Evolutionary conservation across 2,888 invertebrate genomes (phyloP), one percentile per base, ranked within the genome.

Genomic region (Aethes cnicana): DNA sequence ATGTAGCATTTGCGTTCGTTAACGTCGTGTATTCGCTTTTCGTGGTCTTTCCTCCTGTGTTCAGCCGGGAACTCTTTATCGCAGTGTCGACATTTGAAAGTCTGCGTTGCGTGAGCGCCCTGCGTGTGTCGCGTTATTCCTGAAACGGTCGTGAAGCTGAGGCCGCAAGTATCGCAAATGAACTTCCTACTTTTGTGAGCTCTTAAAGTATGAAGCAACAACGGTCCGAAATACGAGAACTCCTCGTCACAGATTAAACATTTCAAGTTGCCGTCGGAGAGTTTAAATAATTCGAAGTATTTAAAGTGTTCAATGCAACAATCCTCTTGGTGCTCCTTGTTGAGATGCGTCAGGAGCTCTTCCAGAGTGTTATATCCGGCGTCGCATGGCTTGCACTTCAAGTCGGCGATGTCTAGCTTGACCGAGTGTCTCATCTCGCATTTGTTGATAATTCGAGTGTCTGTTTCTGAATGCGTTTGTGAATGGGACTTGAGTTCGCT

Each of bases 131-230:
- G 43, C 1, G 16, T 9, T 11, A 50, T 14, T 8, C 36, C 37
- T 12, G 9, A 1, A 14, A 18, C 37, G n/a, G 16, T 50, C 3
- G 43, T 12, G 21, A 36, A 50, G 11, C 17, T 25, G n/a, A 36
- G 4, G 8, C 50, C 50, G 7, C 50, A 50, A 6, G 9, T 46
- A 32, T 54, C n/a, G 41, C 47, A 36, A 17, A 43, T 28, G 5
- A 26, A 18, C 44, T 12, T 23, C 8, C 25, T 26, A 14, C 5
- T 25, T 32, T 49, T 4, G 39, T 33, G 47, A 57, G 59, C 0
- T 58, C 57, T 3, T 48, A 37, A 17, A 53, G 66, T 4, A 53
- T 46, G 6, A 28, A 50, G 36, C 3, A 43, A 18, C 5, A 55
- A 8, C 3, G 37, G 37, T 7, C 52, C 43, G 25, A 55, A 55